Base-by-base conservation (phyloP, 2,797 vertebrate genomes). In the Salmo trutta region DNA sequence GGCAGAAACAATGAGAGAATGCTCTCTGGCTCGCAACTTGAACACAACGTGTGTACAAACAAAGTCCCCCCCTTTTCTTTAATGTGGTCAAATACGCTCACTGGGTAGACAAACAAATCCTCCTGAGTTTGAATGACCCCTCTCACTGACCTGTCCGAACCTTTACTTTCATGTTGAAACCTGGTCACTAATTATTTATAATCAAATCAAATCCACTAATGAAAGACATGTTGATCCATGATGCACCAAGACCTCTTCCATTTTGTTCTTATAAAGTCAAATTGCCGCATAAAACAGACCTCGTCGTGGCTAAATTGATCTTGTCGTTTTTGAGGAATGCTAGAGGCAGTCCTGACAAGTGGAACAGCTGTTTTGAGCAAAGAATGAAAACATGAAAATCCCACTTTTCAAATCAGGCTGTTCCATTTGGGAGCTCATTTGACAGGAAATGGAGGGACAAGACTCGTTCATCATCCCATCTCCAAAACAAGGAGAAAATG, bases 401-500 rank as follows among this genome's bases (percentile, higher is more conserved):
- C n/a, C 24, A 1, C 12, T 64, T 3, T 31, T 67, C 2, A 67
- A 67, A 67, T 31, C 24, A 31, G 65, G 65, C 65, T 29, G 65
- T 67, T 64, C 21, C 29, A 17, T 33, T 67, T 33, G 15, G 16
- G 6, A 31, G 31, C 66, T 33, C 27, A 31, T 29, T 27, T 68
- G 29, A 59, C 56, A 6, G 66, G 31, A 68, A 68, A 68, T 31
- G 5, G 6, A 36, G 66, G 31, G 31, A 67, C 65, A 67, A 27
- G 12, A 66, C 24, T 17, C 4, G 54, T 67, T 29, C 29, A 24
- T 67, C 29, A 67, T 67, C 16, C 16, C 14, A 67, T 67, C 65
- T 67, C 65, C 65, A 67, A 36, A 19, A 66, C 27, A 33, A n/a
- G 33, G n/a, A 70, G 68, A 4, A 41, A 70, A 70, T 47, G 68